Evolutionary conservation across 1,140 invertebrate species (phyloP).

Genomic region (Drosophila bipectinata): DNA sequence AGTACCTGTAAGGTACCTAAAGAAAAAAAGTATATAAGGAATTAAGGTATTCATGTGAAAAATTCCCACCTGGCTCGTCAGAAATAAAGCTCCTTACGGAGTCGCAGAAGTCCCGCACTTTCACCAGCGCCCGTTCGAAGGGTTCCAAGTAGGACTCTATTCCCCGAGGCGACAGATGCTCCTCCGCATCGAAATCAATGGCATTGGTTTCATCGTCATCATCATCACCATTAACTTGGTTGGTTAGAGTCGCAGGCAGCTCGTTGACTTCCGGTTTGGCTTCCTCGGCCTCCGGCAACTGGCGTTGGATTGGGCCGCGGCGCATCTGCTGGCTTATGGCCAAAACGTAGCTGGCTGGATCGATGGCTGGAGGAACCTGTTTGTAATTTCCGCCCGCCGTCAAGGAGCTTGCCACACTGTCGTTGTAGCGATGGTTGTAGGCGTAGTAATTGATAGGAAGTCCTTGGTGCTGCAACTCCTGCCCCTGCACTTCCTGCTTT

Average conservation of each 20-base stretch:
- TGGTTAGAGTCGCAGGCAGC: slow-evolving; percentile 27
- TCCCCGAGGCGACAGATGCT: slow-evolving; percentile 8
- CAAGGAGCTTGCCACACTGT: slow-evolving; percentile 16
- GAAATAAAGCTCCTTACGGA: slow-evolving; percentile 54
- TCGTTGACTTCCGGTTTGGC: slow-evolving; percentile 50
- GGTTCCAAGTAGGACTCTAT: slow-evolving; percentile 51
- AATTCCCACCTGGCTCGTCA: slow-evolving; percentile 47
- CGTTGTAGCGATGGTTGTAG: slow-evolving; percentile 76
- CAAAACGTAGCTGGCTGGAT: slow-evolving; percentile 62
- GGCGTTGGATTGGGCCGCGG: slow-evolving; percentile 35
- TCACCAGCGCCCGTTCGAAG: slow-evolving; percentile 50
- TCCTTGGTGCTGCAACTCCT: slow-evolving; percentile 32
- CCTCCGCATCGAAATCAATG: slow-evolving; percentile 7
- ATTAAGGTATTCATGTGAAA: neutral
- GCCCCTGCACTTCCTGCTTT: slow-evolving; percentile 1
- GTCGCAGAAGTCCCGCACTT: slow-evolving; percentile 66
- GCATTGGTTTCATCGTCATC: slow-evolving; percentile 29
- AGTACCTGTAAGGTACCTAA: too few relatives aligned
- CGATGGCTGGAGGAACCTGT: slow-evolving; percentile 52
- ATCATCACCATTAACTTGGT: slow-evolving; percentile 28
- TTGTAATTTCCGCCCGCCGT: slow-evolving; percentile 71
- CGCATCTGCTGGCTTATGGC: slow-evolving; percentile 69
- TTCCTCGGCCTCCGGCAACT: slow-evolving; percentile 48
- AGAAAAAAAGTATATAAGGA: too few relatives aligned
- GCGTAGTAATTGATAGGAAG: slow-evolving; percentile 77